Conservation (phyloP, 2,113 vertebrate species). For the Labeo catla region DNA sequence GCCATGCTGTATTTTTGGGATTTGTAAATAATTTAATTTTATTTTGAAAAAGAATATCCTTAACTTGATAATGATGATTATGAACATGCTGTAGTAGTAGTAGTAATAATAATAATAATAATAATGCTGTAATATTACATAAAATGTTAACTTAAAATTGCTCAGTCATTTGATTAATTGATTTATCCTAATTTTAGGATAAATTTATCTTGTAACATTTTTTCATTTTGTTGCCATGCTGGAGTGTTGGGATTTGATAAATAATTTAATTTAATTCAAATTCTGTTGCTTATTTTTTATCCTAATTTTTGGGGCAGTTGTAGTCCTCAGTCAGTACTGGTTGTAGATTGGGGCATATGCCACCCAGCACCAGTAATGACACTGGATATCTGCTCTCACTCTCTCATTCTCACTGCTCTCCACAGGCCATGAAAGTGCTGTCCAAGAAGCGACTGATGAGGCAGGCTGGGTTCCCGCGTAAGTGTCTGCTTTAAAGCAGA, state of each 20-base stretch:
- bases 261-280: too few species aligned
- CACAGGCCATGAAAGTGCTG: slow-evolving; percentile 97
- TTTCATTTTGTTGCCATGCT: too few species aligned
- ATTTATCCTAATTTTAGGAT: neutral
- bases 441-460: slow-evolving; percentile 97
- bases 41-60: neutral
- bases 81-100: neutral
- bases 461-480: slow-evolving; percentile 97
- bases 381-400: slow-evolving; percentile 38
- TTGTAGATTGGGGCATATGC: slow-evolving; percentile 43
- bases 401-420: slow-evolving; percentile 45
- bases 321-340: neutral
- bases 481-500: slow-evolving; percentile 73
- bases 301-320: neutral
- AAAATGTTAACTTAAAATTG: neutral
- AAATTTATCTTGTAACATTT: too few species aligned
- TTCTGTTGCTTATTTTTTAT: neutral
- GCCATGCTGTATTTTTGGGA: neutral
- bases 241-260: too few species aligned
- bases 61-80: neutral
- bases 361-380: slow-evolving; percentile 32
- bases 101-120: neutral
- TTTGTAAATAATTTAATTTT: neutral
- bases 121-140: neutral
- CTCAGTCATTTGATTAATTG: neutral